phyloP scores from a whole-genome alignment of 2,113 vertebrate species.

The Oryzias curvinotus region DNA sequence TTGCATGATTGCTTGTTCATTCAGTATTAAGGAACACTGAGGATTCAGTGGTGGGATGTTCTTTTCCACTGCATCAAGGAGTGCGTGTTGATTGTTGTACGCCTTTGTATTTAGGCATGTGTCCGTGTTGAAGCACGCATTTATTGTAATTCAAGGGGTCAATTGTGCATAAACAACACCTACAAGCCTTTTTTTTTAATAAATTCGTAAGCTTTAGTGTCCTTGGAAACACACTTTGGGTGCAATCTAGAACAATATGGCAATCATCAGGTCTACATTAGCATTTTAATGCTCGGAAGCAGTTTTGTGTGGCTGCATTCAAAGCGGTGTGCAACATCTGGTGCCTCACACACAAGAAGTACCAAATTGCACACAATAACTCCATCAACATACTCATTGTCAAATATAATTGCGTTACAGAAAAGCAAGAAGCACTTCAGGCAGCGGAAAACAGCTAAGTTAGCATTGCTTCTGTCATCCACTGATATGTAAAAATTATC shows the following conservation, averaged over 20 bases:
- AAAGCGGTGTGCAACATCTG: slow-evolving; percentile 35
- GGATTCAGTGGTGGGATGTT: slow-evolving; percentile 6
- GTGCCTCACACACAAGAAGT: slow-evolving; percentile 8
- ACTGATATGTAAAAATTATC: no score
- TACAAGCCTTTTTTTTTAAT: slow-evolving; percentile 48
- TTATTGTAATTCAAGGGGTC: slow-evolving; percentile 44
- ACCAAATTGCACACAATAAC: slow-evolving; percentile 18
- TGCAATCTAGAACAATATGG: slow-evolving; percentile 44
- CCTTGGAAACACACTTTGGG: slow-evolving; percentile 35
- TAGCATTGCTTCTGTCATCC: slow-evolving; percentile 3
- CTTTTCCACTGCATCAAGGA: slow-evolving; percentile 13
- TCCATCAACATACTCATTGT: slow-evolving; percentile 23
- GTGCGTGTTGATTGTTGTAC: not conserved
- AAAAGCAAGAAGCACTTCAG: slow-evolving; percentile 1
- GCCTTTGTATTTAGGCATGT: not conserved
- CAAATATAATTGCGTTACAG: slow-evolving; percentile 2
- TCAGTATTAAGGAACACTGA: slow-evolving; percentile 20
- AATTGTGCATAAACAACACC: slow-evolving; percentile 3
- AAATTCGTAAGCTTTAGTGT: slow-evolving; percentile 43
- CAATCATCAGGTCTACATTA: slow-evolving; percentile 52
- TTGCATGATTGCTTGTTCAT: slow-evolving; percentile 13
- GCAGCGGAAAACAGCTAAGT: slow-evolving; percentile 19
- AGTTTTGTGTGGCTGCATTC: slow-evolving; percentile 34
- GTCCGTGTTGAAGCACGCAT: no score
- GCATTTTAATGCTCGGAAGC: slow-evolving; percentile 32